These are phyloP conservation scores for Candidula unifasciata DNA, from an alignment of 2,888 invertebrate species.

Conservation along the genomic window DNA sequence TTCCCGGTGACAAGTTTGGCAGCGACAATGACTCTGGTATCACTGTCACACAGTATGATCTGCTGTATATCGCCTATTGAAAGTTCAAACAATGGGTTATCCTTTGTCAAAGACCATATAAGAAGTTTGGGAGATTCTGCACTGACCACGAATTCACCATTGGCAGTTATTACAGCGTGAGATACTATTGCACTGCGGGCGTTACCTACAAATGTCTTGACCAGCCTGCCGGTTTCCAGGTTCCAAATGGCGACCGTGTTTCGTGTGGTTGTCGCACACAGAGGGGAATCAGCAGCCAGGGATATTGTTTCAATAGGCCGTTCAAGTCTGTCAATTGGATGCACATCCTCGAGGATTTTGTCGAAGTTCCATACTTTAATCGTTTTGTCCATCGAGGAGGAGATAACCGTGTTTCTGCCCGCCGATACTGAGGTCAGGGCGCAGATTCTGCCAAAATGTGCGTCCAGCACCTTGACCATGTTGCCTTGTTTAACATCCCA, in stretches of 20 bases:
- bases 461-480: conserved; percentile 93
- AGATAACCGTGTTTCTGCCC: conserved; percentile 85
- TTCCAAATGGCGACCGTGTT: conserved; percentile 98
- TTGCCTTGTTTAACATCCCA: conserved; percentile 91
- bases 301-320: conserved; percentile 92
- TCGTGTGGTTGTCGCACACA: conserved; percentile 94
- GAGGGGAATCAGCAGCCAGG: conserved; percentile 83
- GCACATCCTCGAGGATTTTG: conserved; percentile 97
- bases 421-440: conserved; percentile 91
- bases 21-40: conserved; percentile 86
- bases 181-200: conserved; percentile 96
- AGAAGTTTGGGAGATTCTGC: conserved; percentile 94
- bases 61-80: conserved; percentile 89
- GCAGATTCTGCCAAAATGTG: conserved; percentile 97
- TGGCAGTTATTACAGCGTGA: conserved; percentile 91
- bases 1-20: conserved; percentile 79
- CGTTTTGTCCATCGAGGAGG: conserved; percentile 97
- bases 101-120: conserved; percentile 90
- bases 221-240: conserved; percentile 88
- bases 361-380: conserved; percentile 99
- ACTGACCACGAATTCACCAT: conserved; percentile 89
- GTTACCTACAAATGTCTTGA: conserved; percentile 92
- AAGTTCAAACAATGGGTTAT: conserved; percentile 87
- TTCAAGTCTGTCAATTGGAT: conserved; percentile 88
- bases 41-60: conserved; percentile 86